phyloP scores from a whole-genome alignment of 2,888 invertebrate species.

The Polietes domitor region DNA sequence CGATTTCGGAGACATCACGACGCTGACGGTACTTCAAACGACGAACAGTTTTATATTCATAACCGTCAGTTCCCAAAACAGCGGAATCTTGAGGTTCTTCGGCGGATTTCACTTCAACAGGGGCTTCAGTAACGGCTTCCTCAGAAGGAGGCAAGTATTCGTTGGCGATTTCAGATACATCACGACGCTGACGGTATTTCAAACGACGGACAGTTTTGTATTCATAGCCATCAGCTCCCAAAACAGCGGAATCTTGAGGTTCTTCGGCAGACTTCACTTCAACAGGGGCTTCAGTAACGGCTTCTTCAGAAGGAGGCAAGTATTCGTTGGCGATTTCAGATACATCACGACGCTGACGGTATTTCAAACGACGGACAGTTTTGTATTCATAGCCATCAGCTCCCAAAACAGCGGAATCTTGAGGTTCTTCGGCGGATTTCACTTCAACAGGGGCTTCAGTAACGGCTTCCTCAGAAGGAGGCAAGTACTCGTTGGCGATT shows the following conservation, averaged over 20 bases:
- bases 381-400: slow-evolving; percentile 74
- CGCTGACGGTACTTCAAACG: slow-evolving; percentile 73
- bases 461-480: slow-evolving; percentile 66
- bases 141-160: slow-evolving; percentile 72
- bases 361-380: slow-evolving; percentile 73
- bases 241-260: slow-evolving; percentile 68
- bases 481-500: slow-evolving; percentile 70
- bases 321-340: slow-evolving; percentile 73
- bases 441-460: slow-evolving; percentile 57
- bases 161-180: slow-evolving; percentile 72
- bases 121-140: too few species aligned
- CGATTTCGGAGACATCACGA: slow-evolving; percentile 71
- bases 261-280: slow-evolving; percentile 43
- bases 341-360: slow-evolving; percentile 75
- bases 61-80: slow-evolving; percentile 71
- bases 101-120: background rate
- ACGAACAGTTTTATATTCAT: slow-evolving; percentile 72
- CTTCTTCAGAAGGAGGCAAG: slow-evolving; percentile 68
- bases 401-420: slow-evolving; percentile 70
- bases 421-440: slow-evolving; percentile 59
- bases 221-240: slow-evolving; percentile 71
- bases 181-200: slow-evolving; percentile 72
- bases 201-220: slow-evolving; percentile 73
- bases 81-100: slow-evolving; percentile 68
- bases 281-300: slow-evolving; percentile 56